phyloP scores from a whole-genome alignment of 1,140 invertebrate species.

The Dreissena rostriformis region DNA sequence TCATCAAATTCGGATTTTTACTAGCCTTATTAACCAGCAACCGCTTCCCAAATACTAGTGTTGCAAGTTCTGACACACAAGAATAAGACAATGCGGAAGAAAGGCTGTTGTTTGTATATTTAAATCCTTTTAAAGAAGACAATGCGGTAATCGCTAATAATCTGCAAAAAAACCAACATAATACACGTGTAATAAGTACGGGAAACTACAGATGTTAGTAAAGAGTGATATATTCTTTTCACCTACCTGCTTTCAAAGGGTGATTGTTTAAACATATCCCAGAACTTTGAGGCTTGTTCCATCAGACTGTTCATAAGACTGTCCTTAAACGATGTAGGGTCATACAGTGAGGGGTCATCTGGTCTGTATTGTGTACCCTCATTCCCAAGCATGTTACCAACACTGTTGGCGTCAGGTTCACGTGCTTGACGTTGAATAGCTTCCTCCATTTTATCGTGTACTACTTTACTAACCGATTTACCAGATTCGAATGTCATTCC shows the following conservation, averaged over 20 bases:
- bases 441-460: slow-evolving; percentile 5
- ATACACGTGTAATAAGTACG: no score
- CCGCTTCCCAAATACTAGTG: no score
- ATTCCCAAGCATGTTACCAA: slow-evolving; percentile 17
- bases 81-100: no score
- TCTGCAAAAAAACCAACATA: no score
- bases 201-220: no score
- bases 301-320: slow-evolving; percentile 10
- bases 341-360: slow-evolving; percentile 23
- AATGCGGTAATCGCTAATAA: no score
- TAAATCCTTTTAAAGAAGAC: no score
- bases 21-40: no score
- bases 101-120: no score
- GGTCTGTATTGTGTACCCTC: slow-evolving; percentile 23
- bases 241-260: slow-evolving; percentile 4
- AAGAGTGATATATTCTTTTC: no score
- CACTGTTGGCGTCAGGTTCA: background rate
- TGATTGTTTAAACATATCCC: slow-evolving; percentile 21
- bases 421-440: background rate
- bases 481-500: background rate
- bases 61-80: no score
- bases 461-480: background rate
- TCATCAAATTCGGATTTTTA: no score
- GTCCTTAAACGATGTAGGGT: slow-evolving; percentile 12
- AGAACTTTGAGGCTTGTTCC: slow-evolving; percentile 27